Percentiles rank a stretch among this genome's conserved stretches.
Conservation (phyloP, 2,797 vertebrate species). For the Anabas testudineus region DNA sequence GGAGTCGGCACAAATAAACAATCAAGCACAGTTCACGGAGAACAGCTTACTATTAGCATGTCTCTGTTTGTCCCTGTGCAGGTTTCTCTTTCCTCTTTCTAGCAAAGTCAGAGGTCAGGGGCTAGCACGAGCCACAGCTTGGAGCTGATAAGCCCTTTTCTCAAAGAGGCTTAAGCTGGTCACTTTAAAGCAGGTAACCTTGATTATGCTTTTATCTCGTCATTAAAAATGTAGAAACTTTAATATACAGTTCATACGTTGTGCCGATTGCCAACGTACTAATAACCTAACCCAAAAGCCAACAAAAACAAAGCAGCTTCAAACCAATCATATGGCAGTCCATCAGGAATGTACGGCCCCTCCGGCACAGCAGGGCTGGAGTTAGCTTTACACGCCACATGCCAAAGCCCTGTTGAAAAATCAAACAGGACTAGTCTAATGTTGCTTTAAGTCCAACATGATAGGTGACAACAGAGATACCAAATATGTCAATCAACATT, state of each 20-base stretch:
- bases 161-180: constrained; percentile 28
- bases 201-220: neutral
- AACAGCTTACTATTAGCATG: constrained; percentile 31
- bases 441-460: neutral
- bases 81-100: constrained; percentile 14
- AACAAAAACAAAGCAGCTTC: neutral
- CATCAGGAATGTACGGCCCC: neutral
- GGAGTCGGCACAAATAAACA: constrained; percentile 20
- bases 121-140: constrained; percentile 14
- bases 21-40: constrained; percentile 17
- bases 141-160: neutral
- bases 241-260: neutral
- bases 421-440: neutral
- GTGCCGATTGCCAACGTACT: neutral
- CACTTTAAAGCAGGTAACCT: neutral
- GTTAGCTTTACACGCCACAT: too few relatives aligned
- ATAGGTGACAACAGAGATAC: neutral
- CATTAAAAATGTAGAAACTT: neutral
- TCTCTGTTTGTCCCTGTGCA: constrained; percentile 41
- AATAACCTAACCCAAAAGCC: neutral
- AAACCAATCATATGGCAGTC: neutral
- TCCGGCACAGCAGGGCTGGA: too few relatives aligned
- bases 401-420: neutral
- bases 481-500: neutral
- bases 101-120: constrained; percentile 44